Evolutionary conservation across 2,797 vertebrate species (phyloP), one percentile per base, ranked within the genome.

Genomic region (Bradypodion ventrale): DNA sequence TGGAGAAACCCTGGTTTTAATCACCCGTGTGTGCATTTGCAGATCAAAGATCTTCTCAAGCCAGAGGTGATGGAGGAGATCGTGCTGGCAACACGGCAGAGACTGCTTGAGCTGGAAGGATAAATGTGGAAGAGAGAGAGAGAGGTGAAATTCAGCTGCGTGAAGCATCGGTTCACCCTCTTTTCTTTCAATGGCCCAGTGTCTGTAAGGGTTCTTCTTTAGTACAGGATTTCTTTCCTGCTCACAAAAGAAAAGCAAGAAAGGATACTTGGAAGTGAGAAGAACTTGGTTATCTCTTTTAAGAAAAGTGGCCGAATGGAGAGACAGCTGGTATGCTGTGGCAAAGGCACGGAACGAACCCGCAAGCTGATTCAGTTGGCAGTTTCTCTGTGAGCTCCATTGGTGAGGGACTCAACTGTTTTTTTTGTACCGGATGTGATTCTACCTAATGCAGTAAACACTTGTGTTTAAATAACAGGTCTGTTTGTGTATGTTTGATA

Each of bases 11-110:
- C 8, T 15, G 77, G 6, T 56, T 56, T 15, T 56, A 1, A 35
- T 60, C 3, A 65, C 7, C 40, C 66, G 27, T 89, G 85, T 83
- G 73, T n/a, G 69, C 69, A 78, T 1, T 92, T 95, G 42, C 90
- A 99, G 98, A 98, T 99, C 91, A 99, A 99, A 93, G 98, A 99
- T 92, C 95, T 99, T 92, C 94, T 99, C 91, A 99, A 99, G 91
- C 97, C 97, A 56, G 98, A 99, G 88, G 94, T 98, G 91, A 97
- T 97, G 96, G 98, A 99, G 83, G 97, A 98, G 93, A 97, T 99
- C 5, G 96, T 98, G 90, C 93, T 99, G 96, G 97, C 98, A 94
- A 98, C 99, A 0, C 97, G 97, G 82, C 98, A 99, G 92, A 97
- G 97, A 77, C 94, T 99, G 85, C 83, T 98, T 84, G 97, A 98